Base-by-base conservation (phyloP, 2,797 vertebrate genomes). In the Cossypha heuglini region DNA sequence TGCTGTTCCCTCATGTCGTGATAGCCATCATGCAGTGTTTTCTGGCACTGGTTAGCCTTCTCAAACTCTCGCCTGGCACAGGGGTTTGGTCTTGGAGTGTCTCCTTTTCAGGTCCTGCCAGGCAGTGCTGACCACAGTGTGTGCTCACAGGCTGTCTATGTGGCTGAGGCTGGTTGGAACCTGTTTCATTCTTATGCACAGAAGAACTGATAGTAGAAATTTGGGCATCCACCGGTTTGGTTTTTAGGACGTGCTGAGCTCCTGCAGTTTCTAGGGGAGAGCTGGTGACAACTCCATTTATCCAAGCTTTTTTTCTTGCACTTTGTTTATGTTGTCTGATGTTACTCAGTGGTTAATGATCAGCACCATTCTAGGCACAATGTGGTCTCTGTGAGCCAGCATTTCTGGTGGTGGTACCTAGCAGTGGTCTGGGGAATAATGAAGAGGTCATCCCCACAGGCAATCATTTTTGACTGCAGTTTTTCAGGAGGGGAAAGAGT, bases 291-390 rank as follows among this genome's bases (percentile, higher is more conserved):
- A 8, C 9, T 71, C 8, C 4, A 1, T 86, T 91, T 74, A 6
- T 33, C 40, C 1, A 5, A 55, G 16, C 4, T 55, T 52, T 68
- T 69, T 52, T 6, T n/a, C 16, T 75, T 75, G 16, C 6, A 4
- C 6, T n/a, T 48, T n/a, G 10, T 33, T 69, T 49, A 10, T 2
- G 0, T 8, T 54, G 19, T 0, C 0, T 62, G 29, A 7, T 16
- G 21, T 37, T 63, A 4, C 6, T 63, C 15, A 12, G 31, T 57
- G 18, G 13, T 35, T 46, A 35, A 33, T 45, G 40, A 40, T 21
- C n/a, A 51, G 3, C 29, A 18, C 21, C 16, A 10, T 29, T 12
- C 19, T 37, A 9, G 51, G 31, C 19, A 10, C 1, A 1, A 13
- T 49, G 1, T 31, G 18, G 31, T 72, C 38, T 12, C 12, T 35